Percentiles rank a stretch among this genome's conserved stretches.
Evolutionary conservation across 30 jellyfish, hydroid and myxozoan genomes (phyloP).

Genomic region (Hydra vulgaris): DNA sequence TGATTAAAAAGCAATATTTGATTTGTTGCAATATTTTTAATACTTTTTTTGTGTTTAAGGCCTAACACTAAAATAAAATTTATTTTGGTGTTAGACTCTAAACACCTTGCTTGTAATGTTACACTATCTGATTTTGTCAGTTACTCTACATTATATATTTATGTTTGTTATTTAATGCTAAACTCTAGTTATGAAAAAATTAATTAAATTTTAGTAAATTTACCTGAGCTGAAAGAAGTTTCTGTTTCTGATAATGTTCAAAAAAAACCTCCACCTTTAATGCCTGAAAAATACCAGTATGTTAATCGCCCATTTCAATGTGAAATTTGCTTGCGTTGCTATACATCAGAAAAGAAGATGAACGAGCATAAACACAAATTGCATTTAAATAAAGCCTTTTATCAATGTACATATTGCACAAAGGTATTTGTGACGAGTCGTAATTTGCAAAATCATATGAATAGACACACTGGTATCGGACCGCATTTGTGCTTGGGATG

Average conservation of each 20-base stretch:
- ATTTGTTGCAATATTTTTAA: too few species aligned
- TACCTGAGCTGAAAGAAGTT: slow-evolving; percentile 25
- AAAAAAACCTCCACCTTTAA: slow-evolving; percentile 17
- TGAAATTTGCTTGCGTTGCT: slow-evolving; percentile 27
- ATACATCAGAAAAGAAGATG: slow-evolving; percentile 13
- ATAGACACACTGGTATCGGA: slow-evolving; percentile 41
- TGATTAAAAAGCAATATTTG: too few species aligned
- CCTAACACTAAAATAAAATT: too few species aligned
- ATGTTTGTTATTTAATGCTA: too few species aligned
- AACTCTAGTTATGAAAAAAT: too few species aligned
- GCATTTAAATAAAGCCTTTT: slow-evolving; percentile 8
- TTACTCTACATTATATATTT: too few species aligned
- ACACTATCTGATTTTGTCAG: too few species aligned
- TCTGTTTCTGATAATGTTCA: not conserved
- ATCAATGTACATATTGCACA: slow-evolving; percentile 26
- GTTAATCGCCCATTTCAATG: slow-evolving; percentile 19
- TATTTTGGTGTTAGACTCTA: too few species aligned
- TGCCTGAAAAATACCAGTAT: not conserved
- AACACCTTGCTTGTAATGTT: too few species aligned
- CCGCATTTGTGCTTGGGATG: slow-evolving; percentile 39
- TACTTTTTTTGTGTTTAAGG: too few species aligned
- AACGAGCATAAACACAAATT: slow-evolving; percentile 26
- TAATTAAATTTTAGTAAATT: slow-evolving; percentile 17
- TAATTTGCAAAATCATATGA: slow-evolving; percentile 25
- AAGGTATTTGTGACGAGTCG: slow-evolving; percentile 25